Percentiles rank a stretch among this genome's conserved stretches.
These are phyloP conservation scores for Pholis gunnellus DNA, from an alignment of 2,113 vertebrate genomes.

Conservation along the genomic window DNA sequence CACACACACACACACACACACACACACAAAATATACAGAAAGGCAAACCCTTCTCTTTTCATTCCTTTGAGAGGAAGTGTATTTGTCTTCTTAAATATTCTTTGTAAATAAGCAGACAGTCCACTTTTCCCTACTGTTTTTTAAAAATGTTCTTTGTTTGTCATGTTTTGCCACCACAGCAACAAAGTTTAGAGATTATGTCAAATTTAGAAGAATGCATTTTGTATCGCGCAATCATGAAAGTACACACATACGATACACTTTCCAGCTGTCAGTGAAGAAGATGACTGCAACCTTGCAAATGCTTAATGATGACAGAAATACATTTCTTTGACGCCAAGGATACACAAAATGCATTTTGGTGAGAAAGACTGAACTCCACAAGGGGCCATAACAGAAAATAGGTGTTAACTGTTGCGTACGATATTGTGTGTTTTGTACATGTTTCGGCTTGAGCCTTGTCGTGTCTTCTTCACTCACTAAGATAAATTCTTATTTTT, in stretches of 20 bases:
- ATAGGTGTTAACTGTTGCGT: not conserved
- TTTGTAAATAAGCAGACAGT: conserved; percentile 18
- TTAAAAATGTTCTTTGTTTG: not conserved
- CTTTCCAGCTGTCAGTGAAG: not conserved
- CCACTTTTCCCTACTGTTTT: not conserved
- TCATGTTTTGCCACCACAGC: not conserved
- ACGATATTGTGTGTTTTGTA: not conserved
- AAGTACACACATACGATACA: not conserved
- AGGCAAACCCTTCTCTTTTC: conserved; percentile 9
- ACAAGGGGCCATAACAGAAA: not conserved
- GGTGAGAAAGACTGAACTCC: not conserved
- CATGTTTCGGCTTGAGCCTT: not conserved
- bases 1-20: conserved; percentile 11
- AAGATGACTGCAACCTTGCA: not conserved
- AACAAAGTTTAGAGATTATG: not conserved
- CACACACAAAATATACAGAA: conserved; percentile 1
- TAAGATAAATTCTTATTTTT: not conserved
- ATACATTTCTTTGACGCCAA: not conserved
- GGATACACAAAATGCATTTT: not conserved
- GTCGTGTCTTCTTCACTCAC: conserved; percentile 17
- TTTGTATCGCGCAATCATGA: too few relatives aligned
- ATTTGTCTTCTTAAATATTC: conserved; percentile 10
- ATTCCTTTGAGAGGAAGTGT: not conserved
- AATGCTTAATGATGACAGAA: not conserved
- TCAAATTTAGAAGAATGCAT: not conserved